A percentile compares a stretch with the other conserved stretches of the same genome.
phyloP scores from a whole-genome alignment of 2,113 vertebrate species.

The Trachemys scripta region DNA sequence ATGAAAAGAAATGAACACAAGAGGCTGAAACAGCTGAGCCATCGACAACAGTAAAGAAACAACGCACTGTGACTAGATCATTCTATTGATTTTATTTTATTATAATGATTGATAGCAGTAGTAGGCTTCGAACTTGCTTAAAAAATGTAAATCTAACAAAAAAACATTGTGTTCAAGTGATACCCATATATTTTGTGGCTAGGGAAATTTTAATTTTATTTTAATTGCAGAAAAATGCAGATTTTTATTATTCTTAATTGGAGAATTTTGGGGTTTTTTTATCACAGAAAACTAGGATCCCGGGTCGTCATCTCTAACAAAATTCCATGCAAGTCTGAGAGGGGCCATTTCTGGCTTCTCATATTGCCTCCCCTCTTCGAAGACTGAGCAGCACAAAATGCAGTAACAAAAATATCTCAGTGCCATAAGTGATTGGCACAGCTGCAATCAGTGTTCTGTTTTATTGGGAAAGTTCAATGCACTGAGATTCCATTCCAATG shows the following conservation, averaged over 20 bases:
- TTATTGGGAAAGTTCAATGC: background rate
- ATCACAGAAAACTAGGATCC: background rate
- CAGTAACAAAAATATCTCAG: background rate
- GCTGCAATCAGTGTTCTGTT: background rate
- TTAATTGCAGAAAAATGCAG: background rate
- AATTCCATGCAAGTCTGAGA: accelerated
- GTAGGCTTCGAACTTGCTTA: background rate
- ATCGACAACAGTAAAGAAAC: background rate
- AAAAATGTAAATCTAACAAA: background rate
- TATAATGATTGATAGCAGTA: background rate
- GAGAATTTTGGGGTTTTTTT: background rate
- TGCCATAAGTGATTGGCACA: background rate
- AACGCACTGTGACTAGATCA: background rate
- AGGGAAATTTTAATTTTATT: background rate
- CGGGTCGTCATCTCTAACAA: background rate
- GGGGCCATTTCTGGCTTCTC: background rate
- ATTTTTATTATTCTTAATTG: background rate
- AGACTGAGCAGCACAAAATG: background rate
- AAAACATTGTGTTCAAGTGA: background rate
- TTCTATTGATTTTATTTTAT: background rate
- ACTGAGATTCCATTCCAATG: background rate
- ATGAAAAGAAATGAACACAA: background rate
- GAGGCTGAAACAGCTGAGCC: background rate
- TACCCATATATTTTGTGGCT: background rate
- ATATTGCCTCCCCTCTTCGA: background rate